A percentile compares a stretch with the other conserved stretches of the same genome.
These are phyloP conservation scores for Dryas iulia DNA, from an alignment of 1,140 invertebrate species.

Conservation along the genomic window DNA sequence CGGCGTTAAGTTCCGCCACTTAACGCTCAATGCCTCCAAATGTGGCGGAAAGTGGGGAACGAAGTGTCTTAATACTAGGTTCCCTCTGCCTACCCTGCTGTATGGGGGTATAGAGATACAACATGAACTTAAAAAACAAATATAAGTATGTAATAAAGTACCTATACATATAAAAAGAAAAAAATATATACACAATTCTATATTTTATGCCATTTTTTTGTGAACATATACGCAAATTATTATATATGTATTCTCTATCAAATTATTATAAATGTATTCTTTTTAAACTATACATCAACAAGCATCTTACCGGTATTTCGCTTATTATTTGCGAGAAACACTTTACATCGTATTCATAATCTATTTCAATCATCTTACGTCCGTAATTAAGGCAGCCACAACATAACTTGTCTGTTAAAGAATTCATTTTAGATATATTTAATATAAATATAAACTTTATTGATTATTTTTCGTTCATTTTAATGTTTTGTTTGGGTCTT, in stretches of 20 bases:
- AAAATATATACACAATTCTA: no score
- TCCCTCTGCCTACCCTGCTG: no score
- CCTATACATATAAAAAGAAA: no score
- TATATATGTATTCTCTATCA: neutral
- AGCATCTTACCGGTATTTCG: conserved; percentile 42
- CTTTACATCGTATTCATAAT: conserved; percentile 41
- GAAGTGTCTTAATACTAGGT: no score
- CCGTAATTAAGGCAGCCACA: conserved; percentile 49
- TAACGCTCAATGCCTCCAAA: no score
- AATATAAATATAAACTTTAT: neutral
- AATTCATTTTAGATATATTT: neutral
- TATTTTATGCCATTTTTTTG: no score
- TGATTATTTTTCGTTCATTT: neutral
- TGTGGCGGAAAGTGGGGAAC: no score
- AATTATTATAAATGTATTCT: neutral
- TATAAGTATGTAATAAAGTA: no score
- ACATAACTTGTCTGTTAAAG: conserved; percentile 25
- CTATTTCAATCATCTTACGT: conserved; percentile 44
- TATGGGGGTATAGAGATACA: no score
- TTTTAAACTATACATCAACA: neutral
- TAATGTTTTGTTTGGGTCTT: conserved; percentile 1
- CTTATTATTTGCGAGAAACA: conserved; percentile 53
- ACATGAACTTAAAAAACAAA: no score
- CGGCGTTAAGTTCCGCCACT: no score
- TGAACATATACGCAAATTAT: neutral